Evolutionary conservation across 1,140 invertebrate genomes (phyloP), one percentile per base, ranked within the genome.

Genomic region (Papilio dardanus): DNA sequence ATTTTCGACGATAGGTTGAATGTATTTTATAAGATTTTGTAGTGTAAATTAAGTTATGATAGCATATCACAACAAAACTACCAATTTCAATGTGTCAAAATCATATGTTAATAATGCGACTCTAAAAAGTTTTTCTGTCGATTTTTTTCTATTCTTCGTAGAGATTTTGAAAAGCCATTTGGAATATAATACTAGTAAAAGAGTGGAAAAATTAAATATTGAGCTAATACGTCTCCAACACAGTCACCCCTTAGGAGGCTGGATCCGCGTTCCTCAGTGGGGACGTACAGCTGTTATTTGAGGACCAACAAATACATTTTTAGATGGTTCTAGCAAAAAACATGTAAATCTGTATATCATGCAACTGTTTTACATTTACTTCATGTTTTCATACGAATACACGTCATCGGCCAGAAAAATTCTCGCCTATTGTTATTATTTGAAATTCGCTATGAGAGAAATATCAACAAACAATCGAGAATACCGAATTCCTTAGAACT

Each of bases 401-500:
- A 30, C 54, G 10, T 28, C 24, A 62, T 62, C 50, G 8, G 24
- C 3, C 21, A 24, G 50, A 54, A 54, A 24, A 54, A 12, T 54
- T 54, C 21, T 54, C 3, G 50, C 8, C 50, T 62, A 62, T 62
- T 28, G 54, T 30, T 62, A 28, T 62, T 62, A 62, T 62, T 62
- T 62, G 12, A 62, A 62, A 62, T 62, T 62, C 24, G 24, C 54
- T 62, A 62, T 62, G 54, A 62, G 54, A 28, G 54, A 62, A 62
- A 62, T 24, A 62, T 24, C 12, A 62, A 62, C 67, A 69, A 69
- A 69, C 33, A 69, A 40, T 35, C 67, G 21, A 35, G 35, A 69
- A 54, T 54, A 54, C 50, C 21, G 21, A 54, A 37, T 69, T 69
- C 67, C 67, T 69, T 40, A 12, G 12, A 69, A 69, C 31, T 67